Percentiles rank a stretch among this genome's conserved stretches.
Conservation (phyloP, 2,888 invertebrate genomes). For the Clitarchus hookeri region DNA sequence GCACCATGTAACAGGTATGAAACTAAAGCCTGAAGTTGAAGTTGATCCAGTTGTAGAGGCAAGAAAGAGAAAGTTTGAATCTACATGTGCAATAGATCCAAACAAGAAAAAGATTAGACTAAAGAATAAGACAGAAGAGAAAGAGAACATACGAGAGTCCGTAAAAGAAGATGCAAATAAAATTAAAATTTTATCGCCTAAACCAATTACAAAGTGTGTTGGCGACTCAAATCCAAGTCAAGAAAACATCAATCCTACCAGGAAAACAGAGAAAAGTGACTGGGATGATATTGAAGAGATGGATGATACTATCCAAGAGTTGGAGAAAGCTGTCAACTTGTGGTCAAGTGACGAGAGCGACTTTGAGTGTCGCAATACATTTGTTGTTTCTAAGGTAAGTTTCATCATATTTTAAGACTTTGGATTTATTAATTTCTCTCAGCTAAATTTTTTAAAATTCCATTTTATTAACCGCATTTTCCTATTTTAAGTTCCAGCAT, state of each 20-base stretch:
- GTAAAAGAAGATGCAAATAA: not conserved
- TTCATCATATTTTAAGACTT: not conserved
- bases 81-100: conserved; percentile 54
- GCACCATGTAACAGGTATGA: not conserved
- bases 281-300: conserved; percentile 23
- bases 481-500: too few relatives aligned
- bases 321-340: conserved; percentile 11
- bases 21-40: not conserved
- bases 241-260: not conserved
- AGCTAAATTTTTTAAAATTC: too few relatives aligned
- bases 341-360: conserved; percentile 16
- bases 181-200: not conserved
- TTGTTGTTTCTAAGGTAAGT: not conserved
- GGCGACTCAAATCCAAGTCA: not conserved
- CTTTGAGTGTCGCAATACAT: not conserved
- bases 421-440: too few relatives aligned
- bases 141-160: not conserved
- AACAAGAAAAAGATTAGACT: conserved; percentile 59
- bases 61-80: conserved; percentile 59
- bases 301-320: conserved; percentile 16
- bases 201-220: not conserved
- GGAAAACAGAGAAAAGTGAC: conserved; percentile 18
- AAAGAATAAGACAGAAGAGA: conserved; percentile 42
- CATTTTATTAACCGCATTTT: too few relatives aligned
- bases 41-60: conserved; percentile 60